Conservation (phyloP, 2,888 invertebrate species). For the Gortyna flavago region DNA sequence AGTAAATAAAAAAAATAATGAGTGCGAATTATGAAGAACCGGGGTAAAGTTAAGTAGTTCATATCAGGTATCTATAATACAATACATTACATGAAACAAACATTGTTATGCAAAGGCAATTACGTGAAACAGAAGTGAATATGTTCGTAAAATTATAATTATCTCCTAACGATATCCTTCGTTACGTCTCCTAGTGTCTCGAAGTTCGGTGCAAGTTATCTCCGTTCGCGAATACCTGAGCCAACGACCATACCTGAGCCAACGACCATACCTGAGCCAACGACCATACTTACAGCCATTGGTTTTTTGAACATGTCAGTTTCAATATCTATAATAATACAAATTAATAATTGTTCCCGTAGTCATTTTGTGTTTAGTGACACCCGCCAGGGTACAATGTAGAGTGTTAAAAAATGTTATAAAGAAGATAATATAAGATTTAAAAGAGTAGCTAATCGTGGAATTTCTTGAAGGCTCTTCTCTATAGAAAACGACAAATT, state of each 20-base stretch:
- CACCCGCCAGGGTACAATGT: not conserved
- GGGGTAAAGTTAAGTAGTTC: not conserved
- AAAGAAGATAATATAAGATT: not conserved
- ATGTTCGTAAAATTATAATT: conserved; percentile 66
- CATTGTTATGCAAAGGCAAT: conserved; percentile 41
- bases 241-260: no score
- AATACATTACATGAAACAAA: not conserved
- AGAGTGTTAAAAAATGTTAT: not conserved
- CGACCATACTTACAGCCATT: no score
- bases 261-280: no score
- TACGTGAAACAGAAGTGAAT: conserved; percentile 41
- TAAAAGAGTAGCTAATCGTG: no score
- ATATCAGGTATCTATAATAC: not conserved
- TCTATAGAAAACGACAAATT: no score
- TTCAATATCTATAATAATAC: not conserved
- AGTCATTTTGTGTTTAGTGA: not conserved
- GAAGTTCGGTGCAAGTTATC: conserved; percentile 41
- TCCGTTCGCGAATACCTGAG: not conserved
- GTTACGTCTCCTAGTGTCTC: conserved; percentile 48
- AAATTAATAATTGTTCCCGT: not conserved
- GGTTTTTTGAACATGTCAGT: no score
- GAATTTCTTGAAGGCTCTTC: no score
- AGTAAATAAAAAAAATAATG: no score
- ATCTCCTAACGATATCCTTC: conserved; percentile 59
- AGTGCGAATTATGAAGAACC: not conserved